These are phyloP conservation scores for Caenorhabditis imperialis DNA, from an alignment of 2,888 invertebrate genomes.

Conservation along the genomic window DNA sequence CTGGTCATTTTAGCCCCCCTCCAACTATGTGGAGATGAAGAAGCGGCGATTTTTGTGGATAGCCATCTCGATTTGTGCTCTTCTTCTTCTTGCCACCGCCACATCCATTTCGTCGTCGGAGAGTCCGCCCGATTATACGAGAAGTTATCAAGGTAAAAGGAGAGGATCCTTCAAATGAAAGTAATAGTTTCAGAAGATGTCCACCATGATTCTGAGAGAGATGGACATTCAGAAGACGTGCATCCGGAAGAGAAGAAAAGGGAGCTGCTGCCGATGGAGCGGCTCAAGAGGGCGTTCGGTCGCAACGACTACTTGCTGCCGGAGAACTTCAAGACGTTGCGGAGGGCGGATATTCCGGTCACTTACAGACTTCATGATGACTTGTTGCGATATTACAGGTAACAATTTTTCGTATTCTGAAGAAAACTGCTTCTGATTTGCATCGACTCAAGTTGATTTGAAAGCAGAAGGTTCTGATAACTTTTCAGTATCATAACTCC, in stretches of 20 bases:
- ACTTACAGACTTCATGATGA: slow-evolving; percentile 77
- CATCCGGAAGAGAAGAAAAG: neutral
- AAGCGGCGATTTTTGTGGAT: slow-evolving; percentile 35
- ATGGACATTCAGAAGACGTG: no score
- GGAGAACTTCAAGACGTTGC: slow-evolving; percentile 71
- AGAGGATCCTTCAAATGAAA: no score
- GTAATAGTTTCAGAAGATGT: slow-evolving; percentile 6
- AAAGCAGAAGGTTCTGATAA: no score
- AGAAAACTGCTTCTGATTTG: no score
- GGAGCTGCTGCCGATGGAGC: slow-evolving; percentile 32
- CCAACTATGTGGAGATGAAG: slow-evolving; percentile 53
- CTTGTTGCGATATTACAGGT: slow-evolving; percentile 72
- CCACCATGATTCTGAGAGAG: neutral
- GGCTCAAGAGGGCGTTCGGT: slow-evolving; percentile 64
- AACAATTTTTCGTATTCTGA: neutral
- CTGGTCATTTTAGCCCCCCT: neutral
- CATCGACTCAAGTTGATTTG: no score
- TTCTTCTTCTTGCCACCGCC: slow-evolving; percentile 1
- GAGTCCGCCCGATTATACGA: neutral
- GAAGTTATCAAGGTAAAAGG: neutral
- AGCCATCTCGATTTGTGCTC: slow-evolving; percentile 1
- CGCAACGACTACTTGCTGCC: slow-evolving; percentile 72
- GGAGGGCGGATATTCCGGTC: slow-evolving; percentile 75
- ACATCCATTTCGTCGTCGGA: neutral
- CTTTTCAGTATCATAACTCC: no score